Base-by-base conservation (phyloP, 2,113 vertebrate species). In the Micromys minutus region DNA sequence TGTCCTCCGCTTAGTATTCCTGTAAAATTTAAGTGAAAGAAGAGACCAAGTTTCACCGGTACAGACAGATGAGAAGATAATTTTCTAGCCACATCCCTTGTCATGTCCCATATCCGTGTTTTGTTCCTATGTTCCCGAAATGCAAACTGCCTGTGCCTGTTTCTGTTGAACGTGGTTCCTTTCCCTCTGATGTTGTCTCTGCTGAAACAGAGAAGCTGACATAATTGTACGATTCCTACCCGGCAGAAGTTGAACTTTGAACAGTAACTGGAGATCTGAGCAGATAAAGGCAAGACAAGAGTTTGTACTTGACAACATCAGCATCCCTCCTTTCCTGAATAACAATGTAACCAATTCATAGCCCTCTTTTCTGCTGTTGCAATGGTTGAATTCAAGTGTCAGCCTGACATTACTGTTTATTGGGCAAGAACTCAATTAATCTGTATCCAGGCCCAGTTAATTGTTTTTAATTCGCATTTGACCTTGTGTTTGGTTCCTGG, bases 371-470 rank as follows among this genome's bases (percentile, higher is more conserved):
- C 67, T 89, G 91, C 84, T 86, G 75, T 94, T 88, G 71, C 63
- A 96, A 85, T 65, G 91, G 91, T 0, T 91, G 83, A 97, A 98
- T 97, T 97, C 91, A 97, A 98, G 95, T 90, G 94, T 94, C 91
- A 96, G 52, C 77, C 75, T 97, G 96, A 98, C 96, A 95, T 93
- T 90, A 67, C 95, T 98, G 85, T 97, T 98, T 98, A 97, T 96
- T 45, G 77, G 90, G 71, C 96, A 97, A 95, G 97, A 97, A 97
- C 94, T 97, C 98, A 95, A 98, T 98, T 98, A 98, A 98, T 98
- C 98, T 98, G 89, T 97, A 96, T 94, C 94, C 95, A 98, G 92
- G 84, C 93, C 97, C 97, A 98, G 98, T 98, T 83, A 98, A 97
- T 97, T 96, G 97, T 96, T 97, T 96, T 97, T 97, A 97, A 98